Percentiles rank a stretch among this genome's conserved stretches.
Evolutionary conservation across 2,888 invertebrate genomes (phyloP).

Genomic region (Bellardia pandia): DNA sequence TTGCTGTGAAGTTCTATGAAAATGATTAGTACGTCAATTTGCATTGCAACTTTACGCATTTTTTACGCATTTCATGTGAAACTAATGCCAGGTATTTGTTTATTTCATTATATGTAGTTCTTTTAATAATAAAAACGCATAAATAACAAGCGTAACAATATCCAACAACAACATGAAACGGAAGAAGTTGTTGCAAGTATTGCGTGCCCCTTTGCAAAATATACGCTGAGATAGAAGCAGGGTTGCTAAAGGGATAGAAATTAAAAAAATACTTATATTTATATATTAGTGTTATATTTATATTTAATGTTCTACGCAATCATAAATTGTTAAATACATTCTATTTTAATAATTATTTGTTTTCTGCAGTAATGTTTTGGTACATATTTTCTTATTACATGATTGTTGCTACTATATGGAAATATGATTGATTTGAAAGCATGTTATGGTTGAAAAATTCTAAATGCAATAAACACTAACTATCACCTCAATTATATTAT

Average conservation of each 20-base stretch:
- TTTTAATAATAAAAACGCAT: slow-evolving; percentile 17
- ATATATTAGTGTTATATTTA: too few relatives aligned
- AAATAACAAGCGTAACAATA: slow-evolving; percentile 34
- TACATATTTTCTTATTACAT: too few relatives aligned
- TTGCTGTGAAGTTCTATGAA: neutral
- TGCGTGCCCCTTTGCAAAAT: slow-evolving; percentile 37
- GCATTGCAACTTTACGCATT: slow-evolving; percentile 62
- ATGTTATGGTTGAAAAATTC: too few relatives aligned
- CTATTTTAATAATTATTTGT: too few relatives aligned
- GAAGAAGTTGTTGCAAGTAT: slow-evolving; percentile 20
- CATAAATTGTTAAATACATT: too few relatives aligned
- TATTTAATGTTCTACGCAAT: too few relatives aligned
- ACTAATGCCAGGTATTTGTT: slow-evolving; percentile 47
- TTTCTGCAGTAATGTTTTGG: too few relatives aligned
- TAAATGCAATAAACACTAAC: too few relatives aligned
- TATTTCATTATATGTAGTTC: neutral
- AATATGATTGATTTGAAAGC: too few relatives aligned
- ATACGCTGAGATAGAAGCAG: neutral
- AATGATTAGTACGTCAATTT: slow-evolving; percentile 49
- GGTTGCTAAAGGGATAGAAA: slow-evolving; percentile 1
- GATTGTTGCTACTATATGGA: too few relatives aligned
- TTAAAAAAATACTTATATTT: too few relatives aligned
- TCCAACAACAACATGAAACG: slow-evolving; percentile 14
- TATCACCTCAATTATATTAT: neutral
- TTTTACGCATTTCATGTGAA: slow-evolving; percentile 68